These are phyloP conservation scores for Phyto melanocephala DNA, from an alignment of 2,888 invertebrate genomes.

Conservation along the genomic window DNA sequence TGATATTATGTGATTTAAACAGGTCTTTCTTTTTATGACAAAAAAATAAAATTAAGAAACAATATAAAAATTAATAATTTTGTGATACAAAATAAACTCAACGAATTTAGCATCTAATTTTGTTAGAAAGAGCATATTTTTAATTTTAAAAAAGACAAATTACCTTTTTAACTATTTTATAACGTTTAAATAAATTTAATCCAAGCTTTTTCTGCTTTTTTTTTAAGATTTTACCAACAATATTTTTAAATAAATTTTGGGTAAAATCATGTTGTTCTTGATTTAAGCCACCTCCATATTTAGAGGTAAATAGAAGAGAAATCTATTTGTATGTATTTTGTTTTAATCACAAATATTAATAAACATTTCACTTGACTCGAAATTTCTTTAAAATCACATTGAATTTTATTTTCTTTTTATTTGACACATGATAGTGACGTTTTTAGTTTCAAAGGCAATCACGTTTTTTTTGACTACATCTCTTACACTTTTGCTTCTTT, in stretches of 20 bases:
- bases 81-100: no score
- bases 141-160: not conserved
- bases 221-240: not conserved
- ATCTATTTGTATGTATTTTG: not conserved
- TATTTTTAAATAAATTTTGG: not conserved
- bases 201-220: not conserved
- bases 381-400: conserved; percentile 12
- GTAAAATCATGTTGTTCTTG: not conserved
- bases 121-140: no score
- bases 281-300: not conserved
- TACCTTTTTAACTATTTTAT: not conserved
- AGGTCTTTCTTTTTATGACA: no score
- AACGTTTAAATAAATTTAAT: not conserved
- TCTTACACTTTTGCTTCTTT: not conserved
- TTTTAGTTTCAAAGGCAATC: not conserved
- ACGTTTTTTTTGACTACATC: not conserved
- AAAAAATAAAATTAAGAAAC: no score
- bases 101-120: no score
- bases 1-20: no score
- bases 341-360: not conserved
- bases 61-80: no score
- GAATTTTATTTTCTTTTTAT: not conserved
- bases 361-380: not conserved
- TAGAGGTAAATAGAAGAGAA: conserved; percentile 3
- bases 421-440: not conserved